Evolutionary conservation across 2,113 vertebrate genomes (phyloP).

Genomic region (Xiphias gladius): DNA sequence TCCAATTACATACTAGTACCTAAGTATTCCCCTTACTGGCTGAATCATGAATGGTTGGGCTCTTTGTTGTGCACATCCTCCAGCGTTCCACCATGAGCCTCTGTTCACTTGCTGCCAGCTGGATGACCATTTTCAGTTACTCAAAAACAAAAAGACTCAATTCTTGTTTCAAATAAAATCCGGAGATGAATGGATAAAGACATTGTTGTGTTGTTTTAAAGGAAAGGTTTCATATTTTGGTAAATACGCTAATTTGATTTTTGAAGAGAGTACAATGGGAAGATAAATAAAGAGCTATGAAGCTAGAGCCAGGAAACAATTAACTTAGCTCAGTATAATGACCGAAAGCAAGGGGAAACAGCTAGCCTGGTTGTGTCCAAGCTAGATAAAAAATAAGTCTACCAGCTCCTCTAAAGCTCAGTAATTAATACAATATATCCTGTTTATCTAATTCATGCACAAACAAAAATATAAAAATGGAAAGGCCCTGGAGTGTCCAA

Average conservation of each 20-base stretch:
- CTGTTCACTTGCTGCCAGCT: conserved; percentile 27
- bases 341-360: neutral
- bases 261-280: conserved; percentile 7
- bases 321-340: neutral
- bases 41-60: conserved; percentile 1
- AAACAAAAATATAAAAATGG: neutral
- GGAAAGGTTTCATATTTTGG: conserved; percentile 21
- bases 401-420: neutral
- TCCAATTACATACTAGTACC: conserved; percentile 1
- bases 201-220: conserved; percentile 2
- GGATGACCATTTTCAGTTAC: conserved; percentile 36
- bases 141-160: conserved; percentile 32
- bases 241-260: neutral
- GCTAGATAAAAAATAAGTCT: neutral
- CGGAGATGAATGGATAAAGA: conserved; percentile 11
- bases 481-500: neutral
- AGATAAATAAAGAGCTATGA: neutral
- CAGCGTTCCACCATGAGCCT: conserved; percentile 28
- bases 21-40: neutral
- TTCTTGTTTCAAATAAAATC: conserved; percentile 35
- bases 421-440: neutral
- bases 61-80: conserved; percentile 17
- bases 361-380: neutral
- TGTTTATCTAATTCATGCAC: neutral
- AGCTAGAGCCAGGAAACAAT: neutral